phyloP scores from a whole-genome alignment of 2,888 invertebrate species.

The Acrobasis repandana region DNA sequence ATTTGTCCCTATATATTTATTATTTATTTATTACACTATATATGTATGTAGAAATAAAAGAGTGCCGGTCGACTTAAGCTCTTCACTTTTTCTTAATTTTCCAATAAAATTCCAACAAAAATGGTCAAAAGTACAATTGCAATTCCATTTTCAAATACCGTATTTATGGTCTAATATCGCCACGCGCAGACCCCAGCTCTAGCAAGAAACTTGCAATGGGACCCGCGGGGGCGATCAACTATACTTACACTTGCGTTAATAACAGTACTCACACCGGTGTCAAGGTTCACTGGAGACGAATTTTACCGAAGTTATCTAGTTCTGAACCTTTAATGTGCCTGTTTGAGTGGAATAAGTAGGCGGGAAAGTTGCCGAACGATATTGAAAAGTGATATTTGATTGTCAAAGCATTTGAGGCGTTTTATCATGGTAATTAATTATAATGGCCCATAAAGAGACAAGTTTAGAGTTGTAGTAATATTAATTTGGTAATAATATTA shows the following conservation, averaged over 20 bases:
- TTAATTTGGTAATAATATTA: not conserved
- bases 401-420: not conserved
- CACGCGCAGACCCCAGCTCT: slow-evolving; percentile 44
- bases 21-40: too few relatives aligned
- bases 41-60: too few relatives aligned
- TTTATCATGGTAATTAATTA: not conserved
- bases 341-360: slow-evolving; percentile 3
- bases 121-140: too few relatives aligned
- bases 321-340: slow-evolving; percentile 47
- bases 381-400: not conserved
- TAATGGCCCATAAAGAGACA: not conserved
- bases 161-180: slow-evolving; percentile 31
- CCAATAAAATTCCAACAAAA: too few relatives aligned
- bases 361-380: slow-evolving; percentile 1
- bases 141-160: not conserved
- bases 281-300: slow-evolving; percentile 58
- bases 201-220: slow-evolving; percentile 57
- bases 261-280: slow-evolving; percentile 53
- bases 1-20: too few relatives aligned
- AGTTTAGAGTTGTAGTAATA: not conserved
- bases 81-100: too few relatives aligned
- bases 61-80: too few relatives aligned
- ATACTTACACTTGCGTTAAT: slow-evolving; percentile 63
- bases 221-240: slow-evolving; percentile 62
- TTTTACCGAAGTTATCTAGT: slow-evolving; percentile 52